A percentile compares a stretch with the other conserved stretches of the same genome.
These are phyloP conservation scores for Osmoderma eremita DNA, from an alignment of 2,888 invertebrate species.

Conservation along the genomic window DNA sequence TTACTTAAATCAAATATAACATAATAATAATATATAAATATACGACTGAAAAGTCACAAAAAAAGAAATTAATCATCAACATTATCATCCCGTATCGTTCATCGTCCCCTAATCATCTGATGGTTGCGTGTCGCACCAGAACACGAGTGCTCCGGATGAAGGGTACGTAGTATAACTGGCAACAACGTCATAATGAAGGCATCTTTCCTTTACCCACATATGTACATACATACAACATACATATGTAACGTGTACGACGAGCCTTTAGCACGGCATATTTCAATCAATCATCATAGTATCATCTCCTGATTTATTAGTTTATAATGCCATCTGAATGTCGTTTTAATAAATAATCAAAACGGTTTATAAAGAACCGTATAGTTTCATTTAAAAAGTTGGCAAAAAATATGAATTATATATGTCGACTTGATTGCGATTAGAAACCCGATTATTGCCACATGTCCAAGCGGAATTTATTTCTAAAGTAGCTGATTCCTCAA, in stretches of 20 bases:
- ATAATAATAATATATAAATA: too few species aligned
- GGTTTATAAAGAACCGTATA: neutral
- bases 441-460: too few species aligned
- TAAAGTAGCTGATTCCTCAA: too few species aligned
- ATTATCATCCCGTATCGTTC: neutral
- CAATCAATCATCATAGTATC: neutral
- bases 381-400: neutral
- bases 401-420: too few species aligned
- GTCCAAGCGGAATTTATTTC: too few species aligned
- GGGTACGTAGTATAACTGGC: neutral
- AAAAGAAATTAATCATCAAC: conserved; percentile 1
- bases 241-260: neutral
- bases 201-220: neutral
- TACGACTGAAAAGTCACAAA: too few species aligned
- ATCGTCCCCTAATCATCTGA: neutral
- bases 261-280: neutral
- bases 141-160: neutral
- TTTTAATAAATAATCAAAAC: neutral
- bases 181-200: neutral
- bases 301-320: neutral
- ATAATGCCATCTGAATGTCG: neutral
- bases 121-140: neutral
- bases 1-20: conserved; percentile 15
- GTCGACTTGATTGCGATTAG: too few species aligned
- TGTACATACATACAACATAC: neutral